Conservation (phyloP, 2,888 invertebrate genomes). For the Linyphia triangularis region DNA sequence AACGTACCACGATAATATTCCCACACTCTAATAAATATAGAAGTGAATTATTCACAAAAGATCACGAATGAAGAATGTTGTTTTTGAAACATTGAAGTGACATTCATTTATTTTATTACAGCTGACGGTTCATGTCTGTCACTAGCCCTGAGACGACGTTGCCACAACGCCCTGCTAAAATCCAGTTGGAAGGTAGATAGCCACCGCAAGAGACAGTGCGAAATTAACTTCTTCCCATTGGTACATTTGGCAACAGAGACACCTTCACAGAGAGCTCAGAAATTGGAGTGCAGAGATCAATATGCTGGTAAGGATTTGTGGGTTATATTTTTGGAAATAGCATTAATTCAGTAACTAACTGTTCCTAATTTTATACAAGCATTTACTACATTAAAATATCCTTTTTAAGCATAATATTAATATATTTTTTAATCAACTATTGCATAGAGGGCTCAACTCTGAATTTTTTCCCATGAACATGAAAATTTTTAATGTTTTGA, state of each 20-base stretch:
- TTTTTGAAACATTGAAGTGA: not conserved
- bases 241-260: slow-evolving; percentile 78
- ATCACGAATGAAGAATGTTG: not conserved
- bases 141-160: slow-evolving; percentile 81
- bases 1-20: no score
- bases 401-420: no score
- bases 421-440: no score
- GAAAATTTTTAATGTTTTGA: no score
- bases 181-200: slow-evolving; percentile 76
- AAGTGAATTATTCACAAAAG: no score
- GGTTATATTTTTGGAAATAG: no score
- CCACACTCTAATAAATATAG: no score
- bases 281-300: slow-evolving; percentile 77
- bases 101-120: slow-evolving; percentile 76
- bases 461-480: no score
- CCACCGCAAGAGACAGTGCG: slow-evolving; percentile 80
- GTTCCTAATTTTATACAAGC: no score
- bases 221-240: slow-evolving; percentile 82
- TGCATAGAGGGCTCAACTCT: no score
- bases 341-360: no score
- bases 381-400: no score
- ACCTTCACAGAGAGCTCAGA: slow-evolving; percentile 78
- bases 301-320: slow-evolving; percentile 64
- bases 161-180: slow-evolving; percentile 80
- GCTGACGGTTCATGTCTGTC: slow-evolving; percentile 81